These are phyloP conservation scores for Tachyglossus aculeatus DNA, from an alignment of 2,797 vertebrate genomes.

Conservation along the genomic window DNA sequence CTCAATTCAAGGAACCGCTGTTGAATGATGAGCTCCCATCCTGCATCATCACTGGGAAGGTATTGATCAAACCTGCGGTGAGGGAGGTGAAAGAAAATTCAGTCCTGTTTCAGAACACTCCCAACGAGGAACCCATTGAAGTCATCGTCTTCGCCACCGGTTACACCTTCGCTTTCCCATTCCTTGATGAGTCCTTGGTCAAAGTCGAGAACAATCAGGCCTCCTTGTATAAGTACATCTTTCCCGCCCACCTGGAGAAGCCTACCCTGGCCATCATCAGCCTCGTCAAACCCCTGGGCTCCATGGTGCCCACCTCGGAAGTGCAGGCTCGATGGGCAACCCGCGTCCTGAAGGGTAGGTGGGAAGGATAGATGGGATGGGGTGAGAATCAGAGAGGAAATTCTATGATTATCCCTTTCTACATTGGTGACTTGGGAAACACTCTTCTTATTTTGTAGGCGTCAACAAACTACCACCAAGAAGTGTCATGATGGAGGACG, in stretches of 20 bases:
- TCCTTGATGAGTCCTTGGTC: slow-evolving; percentile 75
- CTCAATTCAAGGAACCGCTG: slow-evolving; percentile 67
- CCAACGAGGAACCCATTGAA: slow-evolving; percentile 76
- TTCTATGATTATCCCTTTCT: too few species aligned
- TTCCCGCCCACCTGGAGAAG: slow-evolving; percentile 72
- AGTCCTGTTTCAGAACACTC: slow-evolving; percentile 73
- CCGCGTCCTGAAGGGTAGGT: slow-evolving; percentile 80
- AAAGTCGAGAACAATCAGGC: slow-evolving; percentile 73
- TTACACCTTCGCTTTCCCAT: slow-evolving; percentile 79
- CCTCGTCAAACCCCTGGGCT: slow-evolving; percentile 72
- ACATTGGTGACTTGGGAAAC: rapidly evolving
- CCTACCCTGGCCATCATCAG: slow-evolving; percentile 81
- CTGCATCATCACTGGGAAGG: slow-evolving; percentile 77
- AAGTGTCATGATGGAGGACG: slow-evolving; percentile 75
- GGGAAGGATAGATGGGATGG: not conserved
- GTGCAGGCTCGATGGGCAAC: slow-evolving; percentile 80
- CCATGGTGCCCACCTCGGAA: slow-evolving; percentile 73
- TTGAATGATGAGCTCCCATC: slow-evolving; percentile 81
- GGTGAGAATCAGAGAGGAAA: not conserved
- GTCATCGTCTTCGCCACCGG: slow-evolving; percentile 81
- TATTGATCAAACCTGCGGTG: slow-evolving; percentile 76
- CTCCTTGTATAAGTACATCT: slow-evolving; percentile 80
- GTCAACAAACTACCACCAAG: slow-evolving; percentile 71
- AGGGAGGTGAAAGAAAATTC: slow-evolving; percentile 76
- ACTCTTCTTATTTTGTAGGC: slow-evolving; percentile 63